Evolutionary conservation across 2,888 invertebrate genomes (phyloP).

Genomic region (Linnaemya vulpina): DNA sequence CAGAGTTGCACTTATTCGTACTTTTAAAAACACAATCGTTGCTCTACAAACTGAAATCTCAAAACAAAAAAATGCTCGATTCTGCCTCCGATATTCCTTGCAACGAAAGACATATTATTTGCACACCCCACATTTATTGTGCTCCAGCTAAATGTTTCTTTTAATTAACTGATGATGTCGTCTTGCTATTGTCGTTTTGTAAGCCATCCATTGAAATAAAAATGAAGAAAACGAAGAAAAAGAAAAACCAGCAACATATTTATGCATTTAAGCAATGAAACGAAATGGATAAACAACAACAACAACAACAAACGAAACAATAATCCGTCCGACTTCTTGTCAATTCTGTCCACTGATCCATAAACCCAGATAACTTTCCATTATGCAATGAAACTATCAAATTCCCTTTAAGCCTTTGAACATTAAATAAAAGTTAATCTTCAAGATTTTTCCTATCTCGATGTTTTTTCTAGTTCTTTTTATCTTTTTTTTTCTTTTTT

Average conservation of each 20-base stretch:
- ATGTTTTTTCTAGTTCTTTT: no score
- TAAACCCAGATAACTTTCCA: slow-evolving; percentile 61
- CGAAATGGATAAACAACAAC: slow-evolving; percentile 21
- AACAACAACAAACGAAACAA: slow-evolving; percentile 21
- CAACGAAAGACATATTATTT: neutral
- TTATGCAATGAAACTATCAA: slow-evolving; percentile 48
- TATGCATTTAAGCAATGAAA: slow-evolving; percentile 33
- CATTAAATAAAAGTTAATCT: slow-evolving; percentile 71
- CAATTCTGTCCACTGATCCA: slow-evolving; percentile 64
- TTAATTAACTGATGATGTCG: slow-evolving; percentile 39
- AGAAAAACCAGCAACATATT: neutral
- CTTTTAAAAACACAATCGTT: no score
- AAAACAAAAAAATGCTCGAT: neutral
- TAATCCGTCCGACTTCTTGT: slow-evolving; percentile 58
- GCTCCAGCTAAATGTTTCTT: neutral
- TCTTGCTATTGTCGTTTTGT: slow-evolving; percentile 22
- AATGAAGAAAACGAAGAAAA: neutral
- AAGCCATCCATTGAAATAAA: neutral
- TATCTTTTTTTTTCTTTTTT: slow-evolving; percentile 1
- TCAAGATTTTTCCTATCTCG: slow-evolving; percentile 55
- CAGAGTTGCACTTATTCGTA: no score
- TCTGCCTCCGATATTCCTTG: neutral
- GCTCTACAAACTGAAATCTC: neutral
- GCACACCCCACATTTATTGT: neutral
- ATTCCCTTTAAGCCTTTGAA: slow-evolving; percentile 64